Conservation (phyloP, 2,888 invertebrate species). For the Ormyrus labotus region DNA sequence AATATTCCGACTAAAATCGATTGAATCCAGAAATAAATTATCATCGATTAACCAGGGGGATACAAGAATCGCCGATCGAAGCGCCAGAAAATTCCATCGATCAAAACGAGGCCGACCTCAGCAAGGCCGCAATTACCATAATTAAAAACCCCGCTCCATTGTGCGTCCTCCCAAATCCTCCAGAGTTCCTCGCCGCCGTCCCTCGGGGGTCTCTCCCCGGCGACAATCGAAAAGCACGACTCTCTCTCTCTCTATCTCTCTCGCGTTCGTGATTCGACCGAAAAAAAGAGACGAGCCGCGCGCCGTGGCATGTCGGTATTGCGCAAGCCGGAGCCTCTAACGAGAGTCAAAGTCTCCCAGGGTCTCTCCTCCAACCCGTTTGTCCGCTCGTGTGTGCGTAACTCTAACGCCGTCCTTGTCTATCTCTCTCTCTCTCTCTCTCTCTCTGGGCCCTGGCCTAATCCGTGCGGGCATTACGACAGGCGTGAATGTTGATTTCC, state of each 20-base stretch:
- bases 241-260: not conserved
- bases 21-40: too few species aligned
- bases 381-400: not conserved
- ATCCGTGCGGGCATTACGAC: constrained; percentile 31
- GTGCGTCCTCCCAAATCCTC: not conserved
- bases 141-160: constrained; percentile 39
- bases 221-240: constrained; percentile 21
- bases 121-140: constrained; percentile 53
- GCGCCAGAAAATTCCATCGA: not conserved
- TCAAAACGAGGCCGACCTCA: constrained; percentile 34
- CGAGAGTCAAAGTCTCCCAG: constrained; percentile 46
- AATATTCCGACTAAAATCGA: too few species aligned
- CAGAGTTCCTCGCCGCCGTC: too few species aligned
- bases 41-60: too few species aligned
- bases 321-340: constrained; percentile 24
- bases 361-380: constrained; percentile 31
- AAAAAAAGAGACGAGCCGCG: not conserved
- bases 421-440: constrained; percentile 22
- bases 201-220: not conserved
- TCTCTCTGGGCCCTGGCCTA: constrained; percentile 29
- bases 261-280: constrained; percentile 20
- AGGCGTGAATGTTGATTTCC: constrained; percentile 34
- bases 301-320: not conserved
- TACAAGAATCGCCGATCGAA: too few species aligned
- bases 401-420: not conserved